Conservation (phyloP, 2,113 vertebrate species). For the Triplophysa siluroides region DNA sequence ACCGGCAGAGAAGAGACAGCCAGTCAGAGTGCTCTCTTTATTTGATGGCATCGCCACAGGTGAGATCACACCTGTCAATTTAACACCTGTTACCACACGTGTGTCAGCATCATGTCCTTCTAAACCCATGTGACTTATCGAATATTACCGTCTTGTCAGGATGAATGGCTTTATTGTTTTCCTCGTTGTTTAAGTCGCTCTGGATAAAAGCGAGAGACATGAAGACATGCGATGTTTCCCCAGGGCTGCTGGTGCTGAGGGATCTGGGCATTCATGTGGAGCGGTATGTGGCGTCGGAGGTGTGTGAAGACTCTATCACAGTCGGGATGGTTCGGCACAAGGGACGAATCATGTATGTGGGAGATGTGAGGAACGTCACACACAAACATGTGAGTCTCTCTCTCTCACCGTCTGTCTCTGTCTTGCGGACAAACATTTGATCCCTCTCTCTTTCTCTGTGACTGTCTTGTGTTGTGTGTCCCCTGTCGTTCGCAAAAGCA, state of each 20-base stretch:
- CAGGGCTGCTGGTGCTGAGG: constrained; percentile 94
- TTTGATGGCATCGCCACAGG: constrained; percentile 98
- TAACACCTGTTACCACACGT: not conserved
- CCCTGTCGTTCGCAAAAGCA: too few species aligned
- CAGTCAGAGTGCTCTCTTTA: constrained; percentile 92
- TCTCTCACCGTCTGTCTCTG: not conserved
- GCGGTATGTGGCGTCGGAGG: constrained; percentile 94
- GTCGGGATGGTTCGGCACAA: constrained; percentile 96
- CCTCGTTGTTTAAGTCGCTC: not conserved
- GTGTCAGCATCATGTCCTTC: not conserved
- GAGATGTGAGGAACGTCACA: constrained; percentile 93
- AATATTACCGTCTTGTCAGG: not conserved
- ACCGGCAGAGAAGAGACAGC: constrained; percentile 90
- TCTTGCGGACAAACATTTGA: not conserved
- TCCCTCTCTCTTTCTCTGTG: not conserved
- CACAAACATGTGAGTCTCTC: constrained; percentile 86
- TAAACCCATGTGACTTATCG: not conserved
- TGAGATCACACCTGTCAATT: constrained; percentile 57
- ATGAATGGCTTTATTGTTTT: not conserved
- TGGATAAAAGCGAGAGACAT: not conserved
- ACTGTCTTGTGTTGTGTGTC: too few species aligned
- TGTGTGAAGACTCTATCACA: constrained; percentile 98
- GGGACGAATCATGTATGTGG: constrained; percentile 96
- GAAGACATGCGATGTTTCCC: not conserved
- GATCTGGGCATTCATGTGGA: constrained; percentile 96